Evolutionary conservation across 2,797 vertebrate species (phyloP), one percentile per base, ranked within the genome.

Genomic region (Sylvilagus floridanus): DNA sequence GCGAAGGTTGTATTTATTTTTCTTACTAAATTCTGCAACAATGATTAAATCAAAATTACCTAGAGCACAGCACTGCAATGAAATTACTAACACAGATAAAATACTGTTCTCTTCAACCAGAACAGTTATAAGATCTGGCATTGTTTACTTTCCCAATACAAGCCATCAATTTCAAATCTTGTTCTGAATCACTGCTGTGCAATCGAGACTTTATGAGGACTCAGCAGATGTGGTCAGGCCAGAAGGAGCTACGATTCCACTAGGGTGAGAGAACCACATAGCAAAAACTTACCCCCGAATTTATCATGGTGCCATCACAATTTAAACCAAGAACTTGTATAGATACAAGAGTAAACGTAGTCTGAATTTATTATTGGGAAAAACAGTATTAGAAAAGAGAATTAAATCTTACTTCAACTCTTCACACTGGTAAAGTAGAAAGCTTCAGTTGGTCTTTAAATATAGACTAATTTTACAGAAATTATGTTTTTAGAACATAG

Each of bases 71-170:
- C 4, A 37, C 68, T 81, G 37, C 24, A 78, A 54, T 77, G 11
- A 73, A 93, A 90, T 88, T 88, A 47, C 62, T 71, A 85, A 77
- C 60, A 7, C 2, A 63, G 66, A 71, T 79, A 71, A 90, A 94
- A 84, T 37, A 19, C 1, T 77, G 14, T 65, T 68, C 1, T 88
- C 7, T 76, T 37, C 16, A 84, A 71, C 75, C 62, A 52, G 52
- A 52, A 82, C 3, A 93, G 54, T 88, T 81, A 42, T 87, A 73
- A 63, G 17, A 76, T 81, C 63, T 52, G 21, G 21, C 1, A 84
- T 60, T 82, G 81, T 82, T 90, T 14, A 76, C 60, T 21, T 62
- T 73, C 14, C 32, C 42, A 93, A 37, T 68, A 22, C 11, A 94
- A 73, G 62, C 2, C 13, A 73, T 81, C 52, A 65, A 68, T 66